These are phyloP conservation scores for Notodonta ziczac DNA, from an alignment of 2,888 invertebrate genomes.

Conservation along the genomic window DNA sequence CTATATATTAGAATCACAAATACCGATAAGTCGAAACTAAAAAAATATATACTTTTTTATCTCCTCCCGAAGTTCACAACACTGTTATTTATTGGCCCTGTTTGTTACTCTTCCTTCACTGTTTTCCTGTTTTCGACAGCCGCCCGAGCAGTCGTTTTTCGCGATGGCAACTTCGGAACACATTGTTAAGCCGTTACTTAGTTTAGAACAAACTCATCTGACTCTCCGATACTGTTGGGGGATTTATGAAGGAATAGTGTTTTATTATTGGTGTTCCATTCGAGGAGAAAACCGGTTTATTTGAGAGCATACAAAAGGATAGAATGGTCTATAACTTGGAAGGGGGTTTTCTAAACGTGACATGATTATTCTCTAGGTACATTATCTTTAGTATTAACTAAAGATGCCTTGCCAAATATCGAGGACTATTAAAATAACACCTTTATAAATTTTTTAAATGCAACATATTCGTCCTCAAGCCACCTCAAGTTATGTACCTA, in stretches of 20 bases:
- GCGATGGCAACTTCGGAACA: slow-evolving; percentile 12
- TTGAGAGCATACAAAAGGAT: too few species aligned
- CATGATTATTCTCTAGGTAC: too few species aligned
- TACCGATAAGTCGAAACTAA: not conserved
- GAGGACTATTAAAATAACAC: too few species aligned
- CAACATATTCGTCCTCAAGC: too few species aligned
- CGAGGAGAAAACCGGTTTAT: too few species aligned
- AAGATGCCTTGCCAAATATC: too few species aligned
- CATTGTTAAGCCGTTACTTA: slow-evolving; percentile 14
- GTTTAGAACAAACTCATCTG: slow-evolving; percentile 8
- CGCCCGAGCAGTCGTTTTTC: slow-evolving; percentile 12
- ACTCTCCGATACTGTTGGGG: not conserved
- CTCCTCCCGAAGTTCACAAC: slow-evolving; percentile 14
- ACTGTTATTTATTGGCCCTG: slow-evolving; percentile 24
- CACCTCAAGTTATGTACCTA: too few species aligned
- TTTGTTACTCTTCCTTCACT: slow-evolving; percentile 11
- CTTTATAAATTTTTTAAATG: too few species aligned
- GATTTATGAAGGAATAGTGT: not conserved
- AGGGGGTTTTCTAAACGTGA: too few species aligned
- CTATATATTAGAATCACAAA: not conserved
- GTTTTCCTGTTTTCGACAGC: slow-evolving; percentile 23
- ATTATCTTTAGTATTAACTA: too few species aligned
- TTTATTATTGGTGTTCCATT: too few species aligned
- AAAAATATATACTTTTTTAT: not conserved
- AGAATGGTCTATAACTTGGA: too few species aligned